Evolutionary conservation across 2,797 vertebrate species (phyloP), one percentile per base, ranked within the genome.

Genomic region (Cichlasoma orientale): DNA sequence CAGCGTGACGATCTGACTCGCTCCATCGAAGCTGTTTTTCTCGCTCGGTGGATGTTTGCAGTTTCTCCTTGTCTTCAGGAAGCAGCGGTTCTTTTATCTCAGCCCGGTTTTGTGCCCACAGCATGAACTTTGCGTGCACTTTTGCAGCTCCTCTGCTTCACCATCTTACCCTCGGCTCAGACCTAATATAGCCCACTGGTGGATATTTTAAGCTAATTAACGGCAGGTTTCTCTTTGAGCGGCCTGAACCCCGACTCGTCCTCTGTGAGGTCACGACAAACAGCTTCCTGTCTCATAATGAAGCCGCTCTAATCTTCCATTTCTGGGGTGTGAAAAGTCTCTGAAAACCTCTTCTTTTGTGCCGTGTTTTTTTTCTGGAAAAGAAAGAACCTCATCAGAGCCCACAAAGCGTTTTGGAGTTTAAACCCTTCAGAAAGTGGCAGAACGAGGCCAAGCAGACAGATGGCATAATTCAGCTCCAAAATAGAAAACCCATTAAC

Each of bases 401-500:
- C 69, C 50, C 81, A 75, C 31, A 77, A 84, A 85, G 85, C 72
- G 2, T 78, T 63, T 27, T 56, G 63, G 77, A 89, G 75, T 82
- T 79, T 75, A 90, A 88, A 80, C 66, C 77, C 77, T 16, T 82
- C 72, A 74, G 7, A 77, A 70, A 79, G 77, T 86, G 87, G 79
- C 89, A 90, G 87, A 90, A 90, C 72, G 75, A 89, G 87, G 89
- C 82, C 85, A 52, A 25, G 78, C 78, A 85, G 82, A 87, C 78
- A 84, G 82, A 83, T 58, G 83, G 79, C 63, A 82, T 77, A 79
- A 86, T 79, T 86, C 86, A 56, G 77, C 78, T 85, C 87, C 69
- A 21, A 68, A 90, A 89, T 85, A 86, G 84, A 81, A 88, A 86
- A 86, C 12, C 78, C 74, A 88, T 90, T 90, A 88, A 83, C n/a